Base-by-base conservation (phyloP, 2,888 invertebrate species). In the Hypselothyrea guttata region DNA sequence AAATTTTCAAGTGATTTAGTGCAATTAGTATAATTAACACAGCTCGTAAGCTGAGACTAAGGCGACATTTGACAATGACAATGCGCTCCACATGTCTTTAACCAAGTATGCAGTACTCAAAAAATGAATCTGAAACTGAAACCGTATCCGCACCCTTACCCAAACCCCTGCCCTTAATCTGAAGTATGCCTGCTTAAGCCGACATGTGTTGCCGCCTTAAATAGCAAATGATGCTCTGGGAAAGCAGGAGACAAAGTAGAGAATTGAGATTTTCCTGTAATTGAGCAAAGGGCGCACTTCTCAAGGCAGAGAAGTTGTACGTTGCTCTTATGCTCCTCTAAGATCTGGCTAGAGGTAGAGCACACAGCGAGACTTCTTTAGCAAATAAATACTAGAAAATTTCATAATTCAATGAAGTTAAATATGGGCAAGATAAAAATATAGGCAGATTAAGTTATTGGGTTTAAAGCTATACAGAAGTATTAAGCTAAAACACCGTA, bases 1-100 rank as follows among this genome's bases (percentile, higher is more conserved):
- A 71, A 76, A 69, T 82, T 84, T 73, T 75, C 73, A 75, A 84
- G 79, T 83, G 83, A 75, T 83, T 84, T 82, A 82, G 73, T 84
- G 75, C 85, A 82, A 82, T 82, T 82, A 82, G 81, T 84, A 71
- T 84, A 78, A 82, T 82, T 82, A 82, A 82, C 78, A 81, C 77
- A 58, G 75, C 51, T 45, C 62, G 85, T 82, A 84, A 82, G 83
- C 64, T 52, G 81, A 82, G 79, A 76, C 77, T 71, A 64, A 71
- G 78, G 58, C 78, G 84, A 81, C 77, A 73, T 61, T 64, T 83
- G 84, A 78, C 84, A 78, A 71, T 71, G 76, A 22, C 59, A 57
- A 59, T 78, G 73, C 57, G 68, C 55, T 53, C 68, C 78, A 84
- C 77, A 84, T 79, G 78, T 76, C 68, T 44, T 46, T 58, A 54